phyloP scores from a whole-genome alignment of 1,140 invertebrate genomes.

The Drosophila obscura region DNA sequence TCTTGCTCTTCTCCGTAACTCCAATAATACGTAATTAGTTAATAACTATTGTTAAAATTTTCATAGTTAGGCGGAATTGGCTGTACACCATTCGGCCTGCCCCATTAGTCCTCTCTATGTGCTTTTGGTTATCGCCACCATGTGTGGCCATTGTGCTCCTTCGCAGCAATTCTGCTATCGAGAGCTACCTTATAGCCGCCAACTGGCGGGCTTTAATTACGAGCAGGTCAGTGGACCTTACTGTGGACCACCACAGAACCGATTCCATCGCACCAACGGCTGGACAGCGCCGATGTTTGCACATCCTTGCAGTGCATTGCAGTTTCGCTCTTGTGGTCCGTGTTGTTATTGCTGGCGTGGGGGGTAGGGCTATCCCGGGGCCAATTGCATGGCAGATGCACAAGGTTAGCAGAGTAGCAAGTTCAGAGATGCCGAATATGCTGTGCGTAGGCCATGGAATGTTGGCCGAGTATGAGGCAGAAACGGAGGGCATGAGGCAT shows the following conservation, averaged over 20 bases:
- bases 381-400: constrained; percentile 62
- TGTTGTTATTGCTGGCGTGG: constrained; percentile 30
- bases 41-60: no score
- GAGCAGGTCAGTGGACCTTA: constrained; percentile 9
- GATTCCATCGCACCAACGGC: constrained; percentile 6
- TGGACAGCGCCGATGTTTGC: constrained; percentile 45
- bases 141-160: neutral
- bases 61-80: no score
- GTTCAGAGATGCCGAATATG: constrained; percentile 66
- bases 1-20: no score
- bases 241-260: constrained; percentile 6
- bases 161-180: neutral
- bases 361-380: constrained; percentile 26
- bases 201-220: constrained; percentile 37
- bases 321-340: constrained; percentile 3
- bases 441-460: constrained; percentile 52
- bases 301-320: constrained; percentile 37
- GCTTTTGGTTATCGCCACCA: neutral
- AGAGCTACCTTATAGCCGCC: neutral
- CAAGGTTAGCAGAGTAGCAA: constrained; percentile 54
- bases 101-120: no score
- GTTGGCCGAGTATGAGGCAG: constrained; percentile 5
- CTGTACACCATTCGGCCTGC: no score
- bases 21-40: no score
- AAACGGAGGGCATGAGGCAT: neutral